These are phyloP conservation scores for Microtus californicus DNA, from an alignment of 2,797 vertebrate genomes.

Conservation along the genomic window DNA sequence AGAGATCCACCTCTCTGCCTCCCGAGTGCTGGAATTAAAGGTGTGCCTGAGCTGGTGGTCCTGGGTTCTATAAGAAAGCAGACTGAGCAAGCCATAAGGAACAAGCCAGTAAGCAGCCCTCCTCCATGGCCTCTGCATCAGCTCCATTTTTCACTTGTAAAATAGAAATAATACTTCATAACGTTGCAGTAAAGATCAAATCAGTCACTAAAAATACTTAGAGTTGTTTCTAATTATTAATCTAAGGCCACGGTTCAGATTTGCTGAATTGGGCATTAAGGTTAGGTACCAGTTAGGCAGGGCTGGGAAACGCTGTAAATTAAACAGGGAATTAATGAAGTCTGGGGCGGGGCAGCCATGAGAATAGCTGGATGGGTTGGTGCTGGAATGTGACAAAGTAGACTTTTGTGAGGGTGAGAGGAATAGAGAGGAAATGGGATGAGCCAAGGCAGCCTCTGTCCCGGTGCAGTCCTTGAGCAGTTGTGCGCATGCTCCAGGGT, in stretches of 20 bases:
- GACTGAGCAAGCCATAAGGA: neutral
- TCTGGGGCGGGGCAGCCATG: neutral
- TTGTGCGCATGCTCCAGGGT: neutral
- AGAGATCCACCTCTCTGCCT: neutral
- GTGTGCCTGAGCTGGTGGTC: neutral
- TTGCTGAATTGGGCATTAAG: neutral
- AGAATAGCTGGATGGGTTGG: neutral
- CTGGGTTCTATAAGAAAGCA: neutral
- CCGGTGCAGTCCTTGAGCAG: neutral
- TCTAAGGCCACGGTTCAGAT: neutral
- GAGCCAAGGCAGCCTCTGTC: neutral
- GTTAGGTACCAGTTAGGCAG: neutral
- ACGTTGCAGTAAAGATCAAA: constrained; percentile 34
- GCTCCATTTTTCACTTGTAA: constrained; percentile 13
- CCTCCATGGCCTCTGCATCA: neutral
- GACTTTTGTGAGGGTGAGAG: neutral
- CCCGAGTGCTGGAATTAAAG: neutral
- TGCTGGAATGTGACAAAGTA: neutral
- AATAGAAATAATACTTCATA: constrained; percentile 12
- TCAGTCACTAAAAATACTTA: neutral
- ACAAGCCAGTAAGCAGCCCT: neutral
- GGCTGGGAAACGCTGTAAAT: neutral
- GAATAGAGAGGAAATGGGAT: neutral
- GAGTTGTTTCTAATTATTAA: neutral
- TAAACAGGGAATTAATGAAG: neutral